Conservation (phyloP, 1,140 invertebrate genomes). For the Fopius arisanus region DNA sequence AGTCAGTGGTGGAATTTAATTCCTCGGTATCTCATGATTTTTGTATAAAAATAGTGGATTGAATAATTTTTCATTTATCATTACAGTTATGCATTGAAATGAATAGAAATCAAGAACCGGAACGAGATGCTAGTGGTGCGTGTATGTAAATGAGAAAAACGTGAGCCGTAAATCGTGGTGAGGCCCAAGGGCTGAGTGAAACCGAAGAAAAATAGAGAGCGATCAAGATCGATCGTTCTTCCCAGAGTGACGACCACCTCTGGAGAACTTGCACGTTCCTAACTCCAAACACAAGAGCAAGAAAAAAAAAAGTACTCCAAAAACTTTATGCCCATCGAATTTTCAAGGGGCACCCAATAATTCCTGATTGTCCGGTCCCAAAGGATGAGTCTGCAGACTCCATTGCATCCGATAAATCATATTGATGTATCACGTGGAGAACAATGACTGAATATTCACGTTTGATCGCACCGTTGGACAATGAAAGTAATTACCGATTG, state of each 20-base stretch:
- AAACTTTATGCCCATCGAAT: background rate
- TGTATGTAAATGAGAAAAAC: background rate
- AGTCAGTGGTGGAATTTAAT: too few relatives aligned
- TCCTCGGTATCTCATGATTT: too few relatives aligned
- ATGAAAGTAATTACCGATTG: background rate
- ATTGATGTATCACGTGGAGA: background rate
- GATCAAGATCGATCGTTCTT: background rate
- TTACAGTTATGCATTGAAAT: background rate
- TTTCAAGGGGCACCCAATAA: background rate
- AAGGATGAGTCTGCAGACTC: background rate
- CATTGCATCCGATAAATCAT: background rate
- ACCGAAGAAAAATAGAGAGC: background rate
- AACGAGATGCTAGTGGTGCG: background rate
- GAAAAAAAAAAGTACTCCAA: too few relatives aligned
- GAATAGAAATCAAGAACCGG: background rate
- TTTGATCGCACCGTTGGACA: background rate
- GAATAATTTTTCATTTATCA: too few relatives aligned
- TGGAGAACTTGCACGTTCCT: background rate
- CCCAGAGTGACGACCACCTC: background rate
- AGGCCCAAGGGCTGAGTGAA: background rate
- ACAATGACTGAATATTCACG: background rate
- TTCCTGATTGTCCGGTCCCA: background rate
- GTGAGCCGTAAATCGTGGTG: background rate
- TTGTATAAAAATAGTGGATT: too few relatives aligned
- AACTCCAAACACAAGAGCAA: too few relatives aligned